Evolutionary conservation across 2,113 vertebrate genomes (phyloP), one percentile per base, ranked within the genome.

Genomic region (Tor tambroides): DNA sequence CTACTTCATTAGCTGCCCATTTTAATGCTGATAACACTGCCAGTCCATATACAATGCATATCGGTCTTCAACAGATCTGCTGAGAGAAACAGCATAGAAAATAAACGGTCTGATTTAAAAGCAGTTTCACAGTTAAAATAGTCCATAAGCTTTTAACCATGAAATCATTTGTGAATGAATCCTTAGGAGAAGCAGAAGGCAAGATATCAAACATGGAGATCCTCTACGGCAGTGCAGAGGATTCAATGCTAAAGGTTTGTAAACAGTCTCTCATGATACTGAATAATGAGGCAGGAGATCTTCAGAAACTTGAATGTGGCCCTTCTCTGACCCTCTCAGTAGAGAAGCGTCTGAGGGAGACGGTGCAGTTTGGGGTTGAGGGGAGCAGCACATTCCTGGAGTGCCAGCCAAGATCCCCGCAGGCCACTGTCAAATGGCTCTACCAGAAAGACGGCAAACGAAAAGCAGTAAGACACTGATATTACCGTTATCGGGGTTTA

Each of bases 211-310:
- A 83, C 97, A 99, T 0, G 98, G 98, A 1, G 97, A 99, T 92
- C 98, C 98, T 6, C 94, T 98, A 91, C 95, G 97, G 51, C 98
- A 99, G 91, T 99, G 98, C 93, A 94, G 97, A 2, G 98, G 98
- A 43, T 98, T 97, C 91, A 99, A 99, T 84, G 96, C 96, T 85
- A 99, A 98, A 0, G 96, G 98, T 98, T 86, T 88, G 93, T 4
- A 0, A n/a, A 0, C 15, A 17, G 11, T 30, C 28, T 10, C 17
- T 28, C 10, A 35, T 75, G 6, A 85, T 85, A 59, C 15, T 19
- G 19, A 35, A 14, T 79, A 65, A 23, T 1, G 17, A 35, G 17
- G 6, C 4, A 3, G 6, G 23, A 59, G 41, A 69, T 35, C 10
- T 43, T 69, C 30, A 78, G 32, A 69, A 69, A 21, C 61, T 59